Base-by-base conservation (phyloP, 2,888 invertebrate genomes). In the Philopedon plagiatum region DNA sequence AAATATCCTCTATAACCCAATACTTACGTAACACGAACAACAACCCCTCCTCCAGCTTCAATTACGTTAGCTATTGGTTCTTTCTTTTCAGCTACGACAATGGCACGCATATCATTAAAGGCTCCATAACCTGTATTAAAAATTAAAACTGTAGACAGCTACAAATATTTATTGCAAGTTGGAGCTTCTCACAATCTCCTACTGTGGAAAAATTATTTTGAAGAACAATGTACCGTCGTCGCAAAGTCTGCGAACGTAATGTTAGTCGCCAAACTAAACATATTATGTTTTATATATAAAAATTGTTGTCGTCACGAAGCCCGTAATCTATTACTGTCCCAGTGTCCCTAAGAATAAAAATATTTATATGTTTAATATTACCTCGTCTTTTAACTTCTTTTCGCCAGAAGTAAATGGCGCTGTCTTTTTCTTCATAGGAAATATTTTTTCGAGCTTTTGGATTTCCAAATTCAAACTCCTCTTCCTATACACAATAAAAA, bases 391-490 rank as follows among this genome's bases (percentile, higher is more conserved):
- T 76, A 34, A 91, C 82, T 78, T 88, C 89, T 34, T 87, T 83
- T 0, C 95, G 88, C 95, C 95, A 96, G 75, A 56, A 60, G 37
- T 49, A 56, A 21, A 70, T 32, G 5, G 64, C 86, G 79, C 82
- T 86, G 29, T 79, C 86, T 26, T 83, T 81, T 26, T 79, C 87
- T 51, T 49, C 29, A 78, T 2, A 90, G 81, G 0, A 87, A 82
- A 0, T 88, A 0, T 87, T 85, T 1, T 85, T 85, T 60, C 80
- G 77, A 0, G 92, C 91, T 60, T 85, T 84, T 0, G 92, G 91
- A 83, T 95, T 95, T 2, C 96, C 96, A 92, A 94, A 96, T 83
- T 96, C 96, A 83, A 89, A 95, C 0, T 90, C 88, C 78, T 94
- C 93, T 83, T 96, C 96, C 93, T 94, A 78, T 29, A 51, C 9